phyloP scores from a whole-genome alignment of 2,888 invertebrate genomes.

The Nomada ferruginata region DNA sequence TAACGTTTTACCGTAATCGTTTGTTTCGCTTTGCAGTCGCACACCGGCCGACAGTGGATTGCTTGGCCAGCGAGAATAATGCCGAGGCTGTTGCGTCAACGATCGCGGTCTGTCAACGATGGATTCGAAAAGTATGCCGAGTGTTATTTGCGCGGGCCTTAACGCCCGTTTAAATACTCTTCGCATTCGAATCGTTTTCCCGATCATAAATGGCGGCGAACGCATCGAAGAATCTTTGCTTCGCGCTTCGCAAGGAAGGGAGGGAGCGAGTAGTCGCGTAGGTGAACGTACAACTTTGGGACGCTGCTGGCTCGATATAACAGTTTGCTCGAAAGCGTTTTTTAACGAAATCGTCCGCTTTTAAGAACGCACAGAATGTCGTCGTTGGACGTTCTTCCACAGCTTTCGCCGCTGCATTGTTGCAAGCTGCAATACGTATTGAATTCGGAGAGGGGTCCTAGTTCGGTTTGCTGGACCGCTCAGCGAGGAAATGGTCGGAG shows the following conservation, averaged over 20 bases:
- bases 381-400: background rate
- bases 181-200: slow-evolving; percentile 5
- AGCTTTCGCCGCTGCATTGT: too few species aligned
- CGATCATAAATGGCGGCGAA: background rate
- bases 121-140: background rate
- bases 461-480: too few species aligned
- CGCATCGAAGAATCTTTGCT: background rate
- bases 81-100: background rate
- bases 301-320: background rate
- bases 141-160: slow-evolving; percentile 2
- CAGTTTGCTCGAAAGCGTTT: background rate
- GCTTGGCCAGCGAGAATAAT: background rate
- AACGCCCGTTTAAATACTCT: slow-evolving; percentile 22
- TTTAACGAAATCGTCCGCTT: background rate
- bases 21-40: slow-evolving; percentile 26
- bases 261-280: background rate
- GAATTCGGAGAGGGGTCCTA: too few species aligned
- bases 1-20: slow-evolving; percentile 32
- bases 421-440: too few species aligned
- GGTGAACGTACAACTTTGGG: background rate
- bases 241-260: background rate
- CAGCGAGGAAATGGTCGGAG: too few species aligned
- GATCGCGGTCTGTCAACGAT: background rate
- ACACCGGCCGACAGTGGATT: background rate
- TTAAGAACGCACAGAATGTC: background rate